Evolutionary conservation across 1,140 invertebrate species (phyloP), one percentile per base, ranked within the genome.

Genomic region (Nasonia longicornis): DNA sequence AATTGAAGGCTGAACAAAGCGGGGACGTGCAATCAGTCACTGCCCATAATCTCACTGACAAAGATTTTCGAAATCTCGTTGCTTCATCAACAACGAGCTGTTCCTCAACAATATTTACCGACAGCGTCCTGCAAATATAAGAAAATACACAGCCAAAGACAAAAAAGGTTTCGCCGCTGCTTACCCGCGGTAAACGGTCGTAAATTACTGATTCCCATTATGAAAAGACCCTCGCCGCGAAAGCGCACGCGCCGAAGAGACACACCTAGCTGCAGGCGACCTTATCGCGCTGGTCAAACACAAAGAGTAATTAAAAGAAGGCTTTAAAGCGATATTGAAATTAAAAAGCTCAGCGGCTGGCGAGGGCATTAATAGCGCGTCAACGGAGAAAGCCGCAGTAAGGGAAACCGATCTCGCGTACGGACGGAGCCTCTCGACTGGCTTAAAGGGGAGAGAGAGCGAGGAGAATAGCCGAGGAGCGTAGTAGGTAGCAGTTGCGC

Each of bases 401-500:
- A 31, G 74, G 63, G 22, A 77, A 45, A 45, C 6, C 29, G 26
- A 7, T 31, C 35, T 14, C 66, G 74, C 31, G 26, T 26, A 26
- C 10, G 20, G 0, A 58, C 20, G 52, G 14, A 63, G 35, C 20
- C 48, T 58, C 52, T 75, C 48, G 29, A 66, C 52, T 35, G 31
- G 75, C 75, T 77, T 69, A 69, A 77, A 42, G 64, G n/a, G 52
- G 26, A 11, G 8, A 2, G 29, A 12, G 52, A 4, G 48, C 4
- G 52, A 58, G 52, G 52, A 67, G 64, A 31, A 67, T 31, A 31
- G 22, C n/a, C 77, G 16, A 35, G 12, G 8, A 14, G 20, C 29
- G 8, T 16, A 29, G 31, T 77, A 45, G 72, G 72, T 83, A 84
- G 85, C 82, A 84, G 85, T 84, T 84, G 86, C 82, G 82, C 81